Percentiles rank a stretch among this genome's conserved stretches.
These are phyloP conservation scores for Sebastolobus alascanus DNA, from an alignment of 2,797 vertebrate genomes.

Conservation along the genomic window DNA sequence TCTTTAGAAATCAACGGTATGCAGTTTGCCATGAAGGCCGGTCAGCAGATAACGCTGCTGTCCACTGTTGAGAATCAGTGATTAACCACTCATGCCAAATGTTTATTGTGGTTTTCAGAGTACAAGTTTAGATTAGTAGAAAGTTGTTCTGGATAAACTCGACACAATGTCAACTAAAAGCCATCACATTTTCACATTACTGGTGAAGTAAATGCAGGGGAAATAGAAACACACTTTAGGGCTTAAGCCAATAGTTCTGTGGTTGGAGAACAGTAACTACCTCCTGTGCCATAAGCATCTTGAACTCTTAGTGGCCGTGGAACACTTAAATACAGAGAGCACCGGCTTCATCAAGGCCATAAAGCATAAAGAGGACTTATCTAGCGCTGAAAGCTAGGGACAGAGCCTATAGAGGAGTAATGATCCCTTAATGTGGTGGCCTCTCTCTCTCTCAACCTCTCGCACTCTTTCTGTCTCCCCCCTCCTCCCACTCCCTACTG, in stretches of 20 bases:
- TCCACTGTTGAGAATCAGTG: neutral
- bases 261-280: slow-evolving; percentile 80
- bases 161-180: slow-evolving; percentile 30
- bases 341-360: slow-evolving; percentile 73
- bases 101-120: neutral
- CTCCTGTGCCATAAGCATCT: slow-evolving; percentile 76
- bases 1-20: neutral
- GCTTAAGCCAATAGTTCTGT: slow-evolving; percentile 68
- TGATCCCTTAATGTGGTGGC: slow-evolving; percentile 83
- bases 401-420: slow-evolving; percentile 78
- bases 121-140: neutral
- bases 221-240: slow-evolving; percentile 60
- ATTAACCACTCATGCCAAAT: slow-evolving; percentile 8
- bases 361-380: slow-evolving; percentile 77
- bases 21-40: neutral
- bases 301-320: slow-evolving; percentile 77
- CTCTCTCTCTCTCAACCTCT: slow-evolving; percentile 66
- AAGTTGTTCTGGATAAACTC: neutral
- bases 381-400: slow-evolving; percentile 73
- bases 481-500: slow-evolving; percentile 57
- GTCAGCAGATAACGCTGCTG: neutral
- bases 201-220: slow-evolving; percentile 51
- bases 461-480: slow-evolving; percentile 50
- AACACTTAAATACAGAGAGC: slow-evolving; percentile 83
- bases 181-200: slow-evolving; percentile 25